A percentile compares a stretch with the other conserved stretches of the same genome.
Evolutionary conservation across 2,797 vertebrate species (phyloP).

Genomic region (Leucoraja ocellata): DNA sequence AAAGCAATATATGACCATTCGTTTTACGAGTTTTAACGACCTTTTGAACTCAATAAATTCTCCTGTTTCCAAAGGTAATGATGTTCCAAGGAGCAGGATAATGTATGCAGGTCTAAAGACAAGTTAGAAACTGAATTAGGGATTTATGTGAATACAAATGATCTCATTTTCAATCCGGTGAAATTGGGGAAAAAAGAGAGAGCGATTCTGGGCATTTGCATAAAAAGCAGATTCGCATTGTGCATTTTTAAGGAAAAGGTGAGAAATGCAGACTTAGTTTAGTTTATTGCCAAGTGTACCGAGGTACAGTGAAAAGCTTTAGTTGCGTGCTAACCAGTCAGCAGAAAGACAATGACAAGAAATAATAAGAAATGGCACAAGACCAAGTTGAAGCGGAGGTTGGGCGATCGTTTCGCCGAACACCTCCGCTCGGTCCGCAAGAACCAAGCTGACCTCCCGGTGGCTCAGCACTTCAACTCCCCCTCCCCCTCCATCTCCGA

Average conservation of each 20-base stretch:
- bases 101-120: not conserved
- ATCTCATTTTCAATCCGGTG: conserved; percentile 3
- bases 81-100: not conserved
- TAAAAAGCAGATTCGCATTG: not conserved
- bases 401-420: no score
- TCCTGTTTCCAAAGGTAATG: not conserved
- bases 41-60: conserved; percentile 12
- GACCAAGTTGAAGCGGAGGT: no score
- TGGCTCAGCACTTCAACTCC: no score
- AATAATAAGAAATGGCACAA: not conserved
- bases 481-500: no score
- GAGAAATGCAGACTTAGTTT: not conserved
- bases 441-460: no score
- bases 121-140: not conserved
- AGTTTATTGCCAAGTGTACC: no score
- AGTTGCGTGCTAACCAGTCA: no score
- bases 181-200: not conserved
- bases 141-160: not conserved
- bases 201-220: not conserved
- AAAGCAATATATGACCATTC: not conserved
- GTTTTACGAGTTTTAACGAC: not conserved
- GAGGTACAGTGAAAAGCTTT: no score
- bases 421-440: no score
- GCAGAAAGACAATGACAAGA: no score
- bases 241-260: not conserved